Evolutionary conservation across 2,113 vertebrate species (phyloP), one percentile per base, ranked within the genome.

Genomic region (Urocynchramus pylzowi): DNA sequence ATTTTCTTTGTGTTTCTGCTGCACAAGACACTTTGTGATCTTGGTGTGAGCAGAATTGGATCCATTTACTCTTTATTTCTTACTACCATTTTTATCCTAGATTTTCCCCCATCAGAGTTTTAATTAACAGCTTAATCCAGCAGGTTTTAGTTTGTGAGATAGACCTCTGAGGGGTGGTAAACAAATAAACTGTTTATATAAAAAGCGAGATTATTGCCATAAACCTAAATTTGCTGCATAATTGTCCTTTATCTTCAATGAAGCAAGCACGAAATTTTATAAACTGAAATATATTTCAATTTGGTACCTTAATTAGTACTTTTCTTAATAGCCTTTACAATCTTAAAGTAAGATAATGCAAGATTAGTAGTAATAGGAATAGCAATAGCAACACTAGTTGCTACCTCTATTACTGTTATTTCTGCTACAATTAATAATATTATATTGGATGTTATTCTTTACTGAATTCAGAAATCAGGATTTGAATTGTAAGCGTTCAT

Each of bases 21-120:
- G 20, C 11, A 37, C 21, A 78, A 54, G 5, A 59, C 21, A 22
- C 19, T 74, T 30, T 87, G n/a, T 67, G 56, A 59, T 20, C 16
- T 35, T 13, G 5, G 12, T 71, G 47, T 0, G 1, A 63, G 39
- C 27, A 68, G 18, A 79, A 68, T 17, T 68, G 14, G 7, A 50
- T 68, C 30, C 1, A 7, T 82, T 88, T 68, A 41, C 27, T 75
- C 21, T 79, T 67, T 31, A 22, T 44, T 4, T 74, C 10, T 80
- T 84, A 22, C 8, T 53, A 16, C 3, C 50, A 44, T 78, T 80
- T 89, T 81, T 65, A 65, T 44, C 49, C 8, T 77, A 69, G 6
- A 26, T 16, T 73, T 53, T 39, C 6, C 2, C 4, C 3, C 3
- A 4, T 45, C 2, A 0, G 13, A 7, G 9, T 2, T 89, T 89